These are phyloP conservation scores for Melinaea menophilus DNA, from an alignment of 2,888 invertebrate species.

Conservation along the genomic window DNA sequence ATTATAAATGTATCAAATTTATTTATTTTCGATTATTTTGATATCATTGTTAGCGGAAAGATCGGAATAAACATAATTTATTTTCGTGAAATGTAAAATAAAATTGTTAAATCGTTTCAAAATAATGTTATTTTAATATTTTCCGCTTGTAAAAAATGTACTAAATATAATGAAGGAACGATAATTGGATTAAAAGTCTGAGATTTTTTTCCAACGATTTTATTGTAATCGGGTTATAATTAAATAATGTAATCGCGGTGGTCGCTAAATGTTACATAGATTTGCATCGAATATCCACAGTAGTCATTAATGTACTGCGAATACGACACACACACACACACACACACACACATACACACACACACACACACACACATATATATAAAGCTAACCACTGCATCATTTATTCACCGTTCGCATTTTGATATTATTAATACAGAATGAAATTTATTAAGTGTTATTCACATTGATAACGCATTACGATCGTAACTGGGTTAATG, in stretches of 20 bases:
- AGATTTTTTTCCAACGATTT: too few species aligned
- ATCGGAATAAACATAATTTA: too few species aligned
- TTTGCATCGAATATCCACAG: conserved; percentile 41
- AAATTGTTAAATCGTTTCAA: background rate
- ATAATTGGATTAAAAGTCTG: too few species aligned
- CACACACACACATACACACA: conserved; percentile 49
- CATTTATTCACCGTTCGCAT: background rate
- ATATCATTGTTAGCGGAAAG: too few species aligned
- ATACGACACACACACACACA: conserved; percentile 42
- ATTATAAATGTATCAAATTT: too few species aligned
- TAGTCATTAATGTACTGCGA: conserved; percentile 22
- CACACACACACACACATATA: conserved; percentile 54
- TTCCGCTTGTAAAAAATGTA: too few species aligned
- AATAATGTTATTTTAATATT: too few species aligned
- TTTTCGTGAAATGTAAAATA: too few species aligned
- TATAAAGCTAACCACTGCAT: conserved; percentile 31
- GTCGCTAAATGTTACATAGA: conserved; percentile 10
- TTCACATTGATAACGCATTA: background rate
- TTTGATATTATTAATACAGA: background rate
- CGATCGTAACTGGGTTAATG: background rate
- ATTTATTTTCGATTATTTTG: too few species aligned
- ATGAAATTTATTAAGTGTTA: conserved; percentile 1
- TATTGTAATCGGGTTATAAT: too few species aligned
- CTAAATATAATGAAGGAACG: too few species aligned
- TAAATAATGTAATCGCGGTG: conserved; percentile 15